Conservation (phyloP, 1,140 invertebrate genomes). For the Orius insidiosus region DNA sequence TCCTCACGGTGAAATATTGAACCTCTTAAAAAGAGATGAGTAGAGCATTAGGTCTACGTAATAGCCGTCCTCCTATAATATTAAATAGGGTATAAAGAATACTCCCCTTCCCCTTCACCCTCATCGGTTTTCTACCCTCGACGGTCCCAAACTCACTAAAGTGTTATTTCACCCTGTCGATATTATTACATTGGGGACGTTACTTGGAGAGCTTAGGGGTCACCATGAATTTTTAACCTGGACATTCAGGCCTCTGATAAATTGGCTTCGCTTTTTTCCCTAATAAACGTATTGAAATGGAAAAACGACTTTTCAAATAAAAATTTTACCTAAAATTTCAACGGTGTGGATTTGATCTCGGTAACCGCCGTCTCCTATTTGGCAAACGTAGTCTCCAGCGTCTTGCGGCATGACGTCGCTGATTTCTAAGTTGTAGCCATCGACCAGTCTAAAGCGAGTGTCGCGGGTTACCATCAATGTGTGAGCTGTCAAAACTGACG, state of each 20-base stretch:
- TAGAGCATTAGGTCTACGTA: slow-evolving; percentile 5
- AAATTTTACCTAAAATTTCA: slow-evolving; percentile 32
- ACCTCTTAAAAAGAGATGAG: slow-evolving; percentile 6
- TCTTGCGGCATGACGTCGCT: slow-evolving; percentile 40
- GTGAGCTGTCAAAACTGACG: slow-evolving; percentile 44
- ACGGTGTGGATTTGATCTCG: slow-evolving; percentile 42
- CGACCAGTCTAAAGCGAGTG: slow-evolving; percentile 42
- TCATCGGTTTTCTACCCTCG: too few species aligned
- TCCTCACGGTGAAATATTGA: slow-evolving; percentile 4
- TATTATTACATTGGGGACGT: slow-evolving; percentile 1
- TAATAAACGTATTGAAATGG: too few species aligned
- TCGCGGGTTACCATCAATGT: slow-evolving; percentile 51
- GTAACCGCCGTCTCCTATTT: slow-evolving; percentile 43
- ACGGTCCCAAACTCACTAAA: background rate
- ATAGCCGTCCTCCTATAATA: slow-evolving; percentile 5
- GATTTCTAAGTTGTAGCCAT: slow-evolving; percentile 49
- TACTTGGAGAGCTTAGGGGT: background rate
- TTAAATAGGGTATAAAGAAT: slow-evolving; percentile 8
- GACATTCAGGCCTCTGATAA: too few species aligned
- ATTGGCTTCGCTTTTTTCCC: too few species aligned
- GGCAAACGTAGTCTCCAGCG: slow-evolving; percentile 44
- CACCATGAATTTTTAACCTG: slow-evolving; percentile 2
- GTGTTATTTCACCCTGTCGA: slow-evolving; percentile 7
- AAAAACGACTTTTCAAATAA: background rate
- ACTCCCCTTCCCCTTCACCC: background rate